phyloP scores from a whole-genome alignment of 2,888 invertebrate species.

The Anoncus sp. region DNA sequence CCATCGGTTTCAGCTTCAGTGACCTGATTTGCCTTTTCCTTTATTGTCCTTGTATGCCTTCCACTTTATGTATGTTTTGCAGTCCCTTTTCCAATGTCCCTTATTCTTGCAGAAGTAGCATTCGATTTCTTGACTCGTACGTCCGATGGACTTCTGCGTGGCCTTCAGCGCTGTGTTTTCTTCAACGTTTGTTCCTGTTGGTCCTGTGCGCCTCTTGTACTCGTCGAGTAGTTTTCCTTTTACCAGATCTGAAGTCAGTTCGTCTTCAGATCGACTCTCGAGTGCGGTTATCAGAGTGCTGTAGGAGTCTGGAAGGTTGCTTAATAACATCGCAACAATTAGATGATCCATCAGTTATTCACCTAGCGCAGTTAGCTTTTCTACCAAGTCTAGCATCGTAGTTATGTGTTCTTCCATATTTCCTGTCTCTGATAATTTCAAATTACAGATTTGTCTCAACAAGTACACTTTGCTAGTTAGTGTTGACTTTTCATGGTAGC shows the following conservation, averaged over 20 bases:
- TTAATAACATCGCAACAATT: constrained; percentile 63
- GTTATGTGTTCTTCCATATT: constrained; percentile 66
- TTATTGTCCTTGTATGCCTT: constrained; percentile 38
- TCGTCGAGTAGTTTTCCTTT: constrained; percentile 67
- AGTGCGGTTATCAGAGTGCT: constrained; percentile 66
- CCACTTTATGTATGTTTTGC: constrained; percentile 49
- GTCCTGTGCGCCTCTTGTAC: constrained; percentile 56
- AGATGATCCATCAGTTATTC: constrained; percentile 61
- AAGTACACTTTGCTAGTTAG: constrained; percentile 57
- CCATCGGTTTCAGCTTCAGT: no score
- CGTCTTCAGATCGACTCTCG: constrained; percentile 64
- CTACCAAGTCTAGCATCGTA: constrained; percentile 60
- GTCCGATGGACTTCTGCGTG: neutral
- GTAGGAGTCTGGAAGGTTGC: constrained; percentile 69
- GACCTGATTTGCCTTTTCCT: constrained; percentile 13
- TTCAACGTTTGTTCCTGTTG: constrained; percentile 15
- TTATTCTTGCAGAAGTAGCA: constrained; percentile 57
- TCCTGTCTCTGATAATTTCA: constrained; percentile 47
- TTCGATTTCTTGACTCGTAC: neutral
- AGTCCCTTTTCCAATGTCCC: constrained; percentile 56
- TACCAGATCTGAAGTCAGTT: constrained; percentile 61
- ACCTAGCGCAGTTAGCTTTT: constrained; percentile 62
- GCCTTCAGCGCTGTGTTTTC: constrained; percentile 36
- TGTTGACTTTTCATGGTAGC: constrained; percentile 62
- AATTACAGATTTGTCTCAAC: constrained; percentile 50